Base-by-base conservation (phyloP, 1,140 invertebrate genomes). In the Pachypeltis micranthus region DNA sequence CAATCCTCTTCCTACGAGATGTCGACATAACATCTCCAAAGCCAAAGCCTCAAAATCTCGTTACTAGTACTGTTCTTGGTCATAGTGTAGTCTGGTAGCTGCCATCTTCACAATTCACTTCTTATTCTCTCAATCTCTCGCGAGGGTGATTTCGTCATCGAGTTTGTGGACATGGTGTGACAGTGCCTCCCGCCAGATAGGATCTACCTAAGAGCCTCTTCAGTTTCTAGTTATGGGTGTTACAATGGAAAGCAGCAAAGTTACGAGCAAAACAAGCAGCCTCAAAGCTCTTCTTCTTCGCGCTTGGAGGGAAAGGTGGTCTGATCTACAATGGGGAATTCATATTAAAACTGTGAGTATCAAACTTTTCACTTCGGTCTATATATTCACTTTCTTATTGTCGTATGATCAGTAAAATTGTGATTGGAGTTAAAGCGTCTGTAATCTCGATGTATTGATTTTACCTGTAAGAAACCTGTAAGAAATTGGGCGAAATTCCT, bases 251-350 rank as follows among this genome's bases (percentile, higher is more conserved):
- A 66, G 67, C 29, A 69, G 82, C 29, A 87, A 88, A 79, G 84
- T 85, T 34, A 90, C 87, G 7, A 88, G 86, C 73, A 90, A 89
- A 79, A 90, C 88, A 1, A 87, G 85, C 69, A 86, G 83, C 44
- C 77, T 93, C n/a, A 92, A 91, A 76, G 86, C 87, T 62, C 77
- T 93, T 10, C 79, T 96, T 64, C 75, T 94, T 27, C 81, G 85
- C 75, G 93, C 93, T 44, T 97, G 93, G 93, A 79, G 91, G 69
- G 92, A 96, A 77, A 79, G 93, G 60, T 96, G 93, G 93, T 87
- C 86, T 12, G 92, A 96, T 77, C 81, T 94, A 26, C 88, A 94
- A 74, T 97, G 92, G 92, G 92, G 92, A 27, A 93, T 95, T 64
- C 90, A 94, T 72, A 91, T 96, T 28, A 95, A 96, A 79, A 88